Evolutionary conservation across 64 coral and sea anemone species (phyloP), one percentile per base, ranked within the genome.

Genomic region (Montipora capricornis): DNA sequence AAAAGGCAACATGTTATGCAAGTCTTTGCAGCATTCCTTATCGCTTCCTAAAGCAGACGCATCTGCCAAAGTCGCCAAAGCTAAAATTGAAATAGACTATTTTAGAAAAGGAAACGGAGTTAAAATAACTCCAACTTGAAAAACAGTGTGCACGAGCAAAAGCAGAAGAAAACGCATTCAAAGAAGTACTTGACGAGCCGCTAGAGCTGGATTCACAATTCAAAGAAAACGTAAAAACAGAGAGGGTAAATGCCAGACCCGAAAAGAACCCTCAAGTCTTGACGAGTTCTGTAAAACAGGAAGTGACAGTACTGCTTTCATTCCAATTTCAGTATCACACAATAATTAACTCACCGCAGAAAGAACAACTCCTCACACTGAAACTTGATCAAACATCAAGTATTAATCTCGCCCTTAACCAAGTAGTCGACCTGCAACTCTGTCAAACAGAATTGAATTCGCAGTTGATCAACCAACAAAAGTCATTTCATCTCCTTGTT

Each of bases 81-180:
- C 37, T 17, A 57, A 89, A 15, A 45, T 77, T 53, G 73, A 89
- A 77, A 89, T 49, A 19, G 11, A 76, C 55, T 89, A 37, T 58
- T 55, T 51, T 89, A 59, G 73, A 89, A 47, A 24, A 49, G 17
- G 73, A 77, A 89, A 49, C 29, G 4, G 87, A 76, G 57, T 11
- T 61, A 14, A 75, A 60, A 26, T 17, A 45, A 6, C 26, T 89
- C n/a, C 87, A 89, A 45, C 49, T 89, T 51, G 1, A 52, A 47
- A 75, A 77, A 8, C 19, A 87, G 62, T 68, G 9, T 44, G 14
- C 52, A 8, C 15, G 61, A 5, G 81, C 57, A 52, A 60, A 55
- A 4, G 84, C 68, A 47, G 84, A 74, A 49, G 84, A 88, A 74
- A 73, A 53, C 11, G 84, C 84, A 6, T 45, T 88, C 44, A 73